Evolutionary conservation across 2,888 invertebrate species (phyloP), one percentile per base, ranked within the genome.

Genomic region (Tipula confusa): DNA sequence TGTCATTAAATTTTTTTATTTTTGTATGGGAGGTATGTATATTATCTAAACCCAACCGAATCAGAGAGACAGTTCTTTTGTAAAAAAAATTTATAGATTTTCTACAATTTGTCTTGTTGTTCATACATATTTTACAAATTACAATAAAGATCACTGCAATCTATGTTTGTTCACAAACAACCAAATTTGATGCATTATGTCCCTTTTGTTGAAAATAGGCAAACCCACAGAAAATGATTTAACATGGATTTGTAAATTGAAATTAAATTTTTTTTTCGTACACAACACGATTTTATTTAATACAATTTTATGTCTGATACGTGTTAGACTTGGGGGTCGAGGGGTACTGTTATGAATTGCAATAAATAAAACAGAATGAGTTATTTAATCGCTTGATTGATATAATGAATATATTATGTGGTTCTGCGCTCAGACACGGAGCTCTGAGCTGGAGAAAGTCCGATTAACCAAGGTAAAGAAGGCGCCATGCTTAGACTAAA

Each of bases 81-180:
- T 64, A 24, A 64, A 18, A 64, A 64, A 64, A 64, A 64, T 24
- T 18, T 64, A 24, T 64, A 64, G 48, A 6, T 48, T 48, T 48
- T 48, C 6, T 24, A 64, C 24, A 18, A 64, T 24, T 64, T 64
- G 64, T 43, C 15, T 15, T 43, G 6, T 43, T 43, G 43, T 24
- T 64, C 24, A 64, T 6, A 64, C n/a, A n/a, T n/a, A n/a, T n/a
- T 64, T 24, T 6, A 24, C 7, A 64, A 64, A 64, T 64, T 64
- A 64, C 64, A 64, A 64, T 64, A 64, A 64, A 64, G 64, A 64
- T 64, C 64, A 64, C 64, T 64, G n/a, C n/a, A n/a, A n/a, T 24
- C 24, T 64, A 24, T 18, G 9, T 11, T 9, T 64, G 48, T 48
- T 9, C 48, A 9, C 48, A 48, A 48, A 15, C 15, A 18, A 48